Evolutionary conservation across 1,140 invertebrate genomes (phyloP), one percentile per base, ranked within the genome.

Genomic region (Brachionus rubens): DNA sequence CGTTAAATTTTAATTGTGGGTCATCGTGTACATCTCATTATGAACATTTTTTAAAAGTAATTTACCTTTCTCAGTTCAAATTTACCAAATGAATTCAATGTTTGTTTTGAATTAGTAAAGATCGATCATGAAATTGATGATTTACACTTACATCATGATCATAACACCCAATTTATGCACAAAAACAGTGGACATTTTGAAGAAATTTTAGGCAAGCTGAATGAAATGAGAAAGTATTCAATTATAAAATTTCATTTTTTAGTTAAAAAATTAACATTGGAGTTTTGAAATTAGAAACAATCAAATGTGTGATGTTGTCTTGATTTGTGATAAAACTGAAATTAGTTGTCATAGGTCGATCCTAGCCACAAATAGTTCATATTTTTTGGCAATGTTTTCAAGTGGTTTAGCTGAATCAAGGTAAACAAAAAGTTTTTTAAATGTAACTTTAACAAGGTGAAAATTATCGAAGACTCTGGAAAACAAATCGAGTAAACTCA

Each of bases 331-430:
- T 24, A 65, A 47, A 26, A 52, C 26, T 26, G 77, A 78, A 67
- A 52, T 77, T 14, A 65, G 75, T 43, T 77, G 76, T 48, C 78
- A 78, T 36, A 78, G 76, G 36, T 36, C 75, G n/a, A 41, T 78
- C 14, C 68, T 78, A 16, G 72, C 72, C 16, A 62, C 78, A 16
- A 75, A 50, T 40, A 78, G 77, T 33, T 62, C 77, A 16, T 78
- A 78, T 59, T 78, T 78, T 47, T 19, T 67, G 24, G 77, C 78
- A 10, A 77, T 78, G 68, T 76, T 78, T 21, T 46, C 41, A 12
- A 81, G 78, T 46, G 54, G 33, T 14, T 41, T 65, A 24, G 46
- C 41, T 16, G 76, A 77, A 52, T 33, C 21, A 12, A 62, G 21
- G 59, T 67, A 68, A 52, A 67, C 52, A 16, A 50, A 36, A 16